Evolutionary conservation across 2,797 vertebrate species (phyloP), one percentile per base, ranked within the genome.

Genomic region (Pteropus rufus): DNA sequence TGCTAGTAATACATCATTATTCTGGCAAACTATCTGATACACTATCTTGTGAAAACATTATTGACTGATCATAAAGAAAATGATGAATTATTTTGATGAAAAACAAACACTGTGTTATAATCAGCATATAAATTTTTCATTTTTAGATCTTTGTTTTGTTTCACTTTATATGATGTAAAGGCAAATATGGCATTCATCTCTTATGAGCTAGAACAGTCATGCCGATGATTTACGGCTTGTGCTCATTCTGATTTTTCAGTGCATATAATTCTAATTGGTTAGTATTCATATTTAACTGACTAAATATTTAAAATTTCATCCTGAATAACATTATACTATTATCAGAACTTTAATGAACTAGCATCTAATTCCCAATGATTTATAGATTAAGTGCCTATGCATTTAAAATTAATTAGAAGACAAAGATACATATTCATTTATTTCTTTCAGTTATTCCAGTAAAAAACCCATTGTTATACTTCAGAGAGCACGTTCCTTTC

Each of bases 331-430:
- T 52, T 23, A 67, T 6, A 15, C 36, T 77, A 10, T 44, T 65
- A 41, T 31, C 31, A 19, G 18, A 4, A 31, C 9, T 52, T 56
- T 72, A 77, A 10, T 21, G 18, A 15, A 60, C 23, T 60, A 76
- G 16, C 56, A 52, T 77, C 69, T 84, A 73, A 67, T 46, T 41
- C 10, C 58, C 15, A 79, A 12, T 14, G 39, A 64, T 14, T 58
- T 69, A 19, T 29, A 16, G 12, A 77, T 60, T 56, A 58, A 58
- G 67, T 52, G 6, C 4, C 60, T 70, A 39, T 9, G 4, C 39
- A 67, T 91, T 93, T 49, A 64, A 72, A 94, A 75, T 39, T 67
- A 72, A 92, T 87, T 88, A 75, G 14, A 76, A 80, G 93, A 79
- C 16, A 36, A 75, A 2, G 31, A 83, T 41, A 1, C 1, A 36